These are phyloP conservation scores for Aplodontia rufa DNA, from an alignment of 2,113 vertebrate genomes.

Conservation along the genomic window DNA sequence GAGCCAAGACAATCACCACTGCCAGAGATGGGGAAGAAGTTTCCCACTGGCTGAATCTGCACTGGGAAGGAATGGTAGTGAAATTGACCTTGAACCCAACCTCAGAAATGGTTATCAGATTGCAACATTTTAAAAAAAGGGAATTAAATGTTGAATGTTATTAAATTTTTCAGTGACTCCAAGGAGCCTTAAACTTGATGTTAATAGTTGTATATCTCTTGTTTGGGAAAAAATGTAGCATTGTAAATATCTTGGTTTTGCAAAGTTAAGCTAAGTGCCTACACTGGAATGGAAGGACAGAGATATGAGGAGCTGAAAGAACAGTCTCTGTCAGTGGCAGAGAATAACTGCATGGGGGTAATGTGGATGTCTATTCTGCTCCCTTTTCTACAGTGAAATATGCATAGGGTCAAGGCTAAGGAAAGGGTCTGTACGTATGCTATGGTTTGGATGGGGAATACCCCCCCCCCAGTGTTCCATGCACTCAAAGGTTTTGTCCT, in stretches of 20 bases:
- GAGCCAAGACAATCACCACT: not conserved
- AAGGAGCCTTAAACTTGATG: not conserved
- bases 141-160: not conserved
- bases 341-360: not conserved
- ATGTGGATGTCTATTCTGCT: not conserved
- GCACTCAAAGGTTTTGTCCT: too few species aligned
- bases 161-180: not conserved
- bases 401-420: not conserved
- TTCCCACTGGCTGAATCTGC: not conserved
- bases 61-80: not conserved
- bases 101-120: not conserved
- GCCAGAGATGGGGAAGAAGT: not conserved
- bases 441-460: too few species aligned
- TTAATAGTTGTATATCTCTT: not conserved
- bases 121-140: not conserved
- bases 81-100: not conserved
- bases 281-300: fast-evolving
- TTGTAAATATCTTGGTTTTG: not conserved
- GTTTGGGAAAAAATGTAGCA: not conserved
- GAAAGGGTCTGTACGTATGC: not conserved
- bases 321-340: not conserved
- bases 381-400: not conserved
- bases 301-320: not conserved
- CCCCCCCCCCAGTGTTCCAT: too few species aligned
- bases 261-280: not conserved